Percentiles rank a stretch among this genome's conserved stretches.
Evolutionary conservation across 2,888 invertebrate genomes (phyloP).

Genomic region (Drymonia ruficornis): DNA sequence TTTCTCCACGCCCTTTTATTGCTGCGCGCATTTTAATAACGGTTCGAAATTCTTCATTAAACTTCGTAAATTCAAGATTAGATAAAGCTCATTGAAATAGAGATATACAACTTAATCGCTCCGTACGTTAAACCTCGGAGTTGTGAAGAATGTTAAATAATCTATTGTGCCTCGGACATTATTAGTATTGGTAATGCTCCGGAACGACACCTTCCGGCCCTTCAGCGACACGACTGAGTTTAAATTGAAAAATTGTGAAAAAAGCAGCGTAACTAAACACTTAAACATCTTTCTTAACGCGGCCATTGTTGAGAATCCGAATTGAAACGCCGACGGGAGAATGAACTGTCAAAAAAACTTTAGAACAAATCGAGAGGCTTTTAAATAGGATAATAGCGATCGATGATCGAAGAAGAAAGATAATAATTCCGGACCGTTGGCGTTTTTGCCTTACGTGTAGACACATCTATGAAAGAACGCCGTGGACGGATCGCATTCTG

Average conservation of each 20-base stretch:
- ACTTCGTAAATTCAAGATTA: slow-evolving; percentile 43
- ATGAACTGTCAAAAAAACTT: slow-evolving; percentile 63
- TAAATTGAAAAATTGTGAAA: slow-evolving; percentile 82
- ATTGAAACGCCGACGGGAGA: slow-evolving; percentile 78
- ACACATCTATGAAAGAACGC: slow-evolving; percentile 67
- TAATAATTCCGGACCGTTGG: slow-evolving; percentile 78
- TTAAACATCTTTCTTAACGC: slow-evolving; percentile 84
- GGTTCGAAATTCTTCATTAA: slow-evolving; percentile 54
- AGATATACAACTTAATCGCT: slow-evolving; percentile 44
- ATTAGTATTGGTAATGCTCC: slow-evolving; percentile 76
- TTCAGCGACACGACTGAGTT: slow-evolving; percentile 77
- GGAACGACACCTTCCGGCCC: slow-evolving; percentile 83
- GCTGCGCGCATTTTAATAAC: slow-evolving; percentile 61
- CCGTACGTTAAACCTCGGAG: slow-evolving; percentile 31
- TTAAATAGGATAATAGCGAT: slow-evolving; percentile 84
- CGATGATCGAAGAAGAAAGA: slow-evolving; percentile 82
- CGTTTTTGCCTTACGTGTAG: slow-evolving; percentile 66
- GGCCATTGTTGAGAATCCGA: slow-evolving; percentile 74
- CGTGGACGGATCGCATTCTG: slow-evolving; percentile 67
- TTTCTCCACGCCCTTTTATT: slow-evolving; percentile 61
- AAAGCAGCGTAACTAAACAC: slow-evolving; percentile 82
- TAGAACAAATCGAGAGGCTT: slow-evolving; percentile 83
- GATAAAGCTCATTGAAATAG: slow-evolving; percentile 41
- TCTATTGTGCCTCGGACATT: slow-evolving; percentile 57
- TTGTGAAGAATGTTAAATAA: slow-evolving; percentile 44